A percentile compares a stretch with the other conserved stretches of the same genome.
Evolutionary conservation across 2,888 invertebrate genomes (phyloP).

Genomic region (Uloborus plumipes): DNA sequence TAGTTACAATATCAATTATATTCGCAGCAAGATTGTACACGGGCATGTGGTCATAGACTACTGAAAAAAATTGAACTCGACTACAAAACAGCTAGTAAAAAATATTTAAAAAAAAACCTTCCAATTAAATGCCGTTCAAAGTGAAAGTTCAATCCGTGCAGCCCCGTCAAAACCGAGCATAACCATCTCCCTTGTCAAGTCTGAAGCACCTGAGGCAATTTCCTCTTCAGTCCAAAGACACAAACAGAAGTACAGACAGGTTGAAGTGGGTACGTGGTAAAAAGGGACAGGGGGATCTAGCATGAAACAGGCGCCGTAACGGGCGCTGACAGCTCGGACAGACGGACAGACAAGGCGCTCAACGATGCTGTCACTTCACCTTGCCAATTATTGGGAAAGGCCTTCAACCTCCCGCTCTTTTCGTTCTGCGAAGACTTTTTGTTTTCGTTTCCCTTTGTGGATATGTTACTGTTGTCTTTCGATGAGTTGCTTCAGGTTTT

Average conservation of each 20-base stretch:
- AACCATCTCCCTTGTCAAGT: conserved; percentile 14
- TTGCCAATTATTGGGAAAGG: conserved; percentile 45
- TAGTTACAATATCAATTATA: too few relatives aligned
- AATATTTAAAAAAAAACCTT: too few relatives aligned
- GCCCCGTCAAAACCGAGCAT: neutral
- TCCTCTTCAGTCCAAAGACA: conserved; percentile 26
- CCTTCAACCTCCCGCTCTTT: neutral
- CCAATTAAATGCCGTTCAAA: too few relatives aligned
- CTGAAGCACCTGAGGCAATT: conserved; percentile 24
- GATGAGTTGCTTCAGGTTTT: neutral
- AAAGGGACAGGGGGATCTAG: conserved; percentile 7
- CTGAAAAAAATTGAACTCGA: too few relatives aligned
- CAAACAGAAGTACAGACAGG: conserved; percentile 40
- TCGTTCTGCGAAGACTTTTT: neutral
- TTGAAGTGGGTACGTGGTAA: neutral
- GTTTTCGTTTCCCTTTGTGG: neutral
- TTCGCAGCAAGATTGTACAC: too few relatives aligned
- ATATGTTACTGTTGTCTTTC: neutral
- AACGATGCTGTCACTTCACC: conserved; percentile 59
- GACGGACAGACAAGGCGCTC: conserved; percentile 58
- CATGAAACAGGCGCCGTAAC: conserved; percentile 49
- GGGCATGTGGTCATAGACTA: too few relatives aligned
- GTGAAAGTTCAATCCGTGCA: too few relatives aligned
- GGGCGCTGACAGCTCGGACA: conserved; percentile 58
- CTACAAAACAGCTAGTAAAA: too few relatives aligned